Conservation (phyloP, 2,113 vertebrate species). For the Hylia prasina region DNA sequence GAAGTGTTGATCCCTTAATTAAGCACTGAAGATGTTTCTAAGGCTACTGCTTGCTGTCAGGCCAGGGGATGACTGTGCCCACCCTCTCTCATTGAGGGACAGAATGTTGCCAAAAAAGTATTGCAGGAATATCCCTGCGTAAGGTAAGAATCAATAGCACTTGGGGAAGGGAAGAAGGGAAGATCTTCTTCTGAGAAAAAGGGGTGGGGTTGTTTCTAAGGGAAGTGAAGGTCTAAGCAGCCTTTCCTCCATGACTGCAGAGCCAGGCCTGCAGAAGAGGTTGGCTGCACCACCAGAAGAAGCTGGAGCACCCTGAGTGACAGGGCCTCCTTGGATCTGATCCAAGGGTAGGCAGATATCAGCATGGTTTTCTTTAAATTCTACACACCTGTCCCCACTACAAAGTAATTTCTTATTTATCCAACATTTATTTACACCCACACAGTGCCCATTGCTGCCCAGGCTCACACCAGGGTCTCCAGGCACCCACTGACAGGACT, state of each 20-base stretch:
- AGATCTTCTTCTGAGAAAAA: background rate
- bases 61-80: background rate
- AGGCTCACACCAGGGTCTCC: background rate
- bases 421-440: background rate
- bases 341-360: background rate
- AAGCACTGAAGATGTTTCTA: background rate
- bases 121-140: background rate
- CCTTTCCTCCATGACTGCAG: background rate
- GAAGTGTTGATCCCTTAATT: background rate
- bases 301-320: background rate
- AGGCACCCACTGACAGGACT: background rate
- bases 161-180: background rate
- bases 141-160: background rate
- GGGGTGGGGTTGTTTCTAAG: background rate
- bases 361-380: background rate
- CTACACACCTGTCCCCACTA: background rate
- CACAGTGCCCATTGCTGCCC: background rate
- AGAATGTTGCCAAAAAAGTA: background rate
- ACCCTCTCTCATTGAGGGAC: background rate
- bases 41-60: background rate
- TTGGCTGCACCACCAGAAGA: background rate
- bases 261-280: accelerated
- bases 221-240: background rate
- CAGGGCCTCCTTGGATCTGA: background rate
- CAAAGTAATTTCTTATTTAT: background rate